Conservation (phyloP, 2,113 vertebrate species). For the Otis tarda region DNA sequence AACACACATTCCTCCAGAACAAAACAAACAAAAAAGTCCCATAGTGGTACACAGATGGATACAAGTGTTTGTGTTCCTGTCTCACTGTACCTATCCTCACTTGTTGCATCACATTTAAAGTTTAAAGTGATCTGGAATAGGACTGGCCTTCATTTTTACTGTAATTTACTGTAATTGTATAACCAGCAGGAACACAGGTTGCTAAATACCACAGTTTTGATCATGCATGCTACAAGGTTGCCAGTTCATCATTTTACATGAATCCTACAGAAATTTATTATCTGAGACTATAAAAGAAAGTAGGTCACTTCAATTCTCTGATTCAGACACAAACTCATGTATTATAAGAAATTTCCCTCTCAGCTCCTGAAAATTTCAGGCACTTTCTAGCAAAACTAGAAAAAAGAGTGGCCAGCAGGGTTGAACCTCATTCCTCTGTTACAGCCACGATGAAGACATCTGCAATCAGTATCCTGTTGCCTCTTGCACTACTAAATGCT, state of each 20-base stretch:
- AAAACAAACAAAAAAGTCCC: neutral
- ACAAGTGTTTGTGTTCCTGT: neutral
- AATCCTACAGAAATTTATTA: neutral
- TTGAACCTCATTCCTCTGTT: neutral
- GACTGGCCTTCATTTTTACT: neutral
- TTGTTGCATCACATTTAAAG: neutral
- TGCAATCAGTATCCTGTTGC: neutral
- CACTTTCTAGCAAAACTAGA: neutral
- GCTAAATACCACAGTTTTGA: neutral
- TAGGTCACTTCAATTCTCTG: neutral
- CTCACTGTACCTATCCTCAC: neutral
- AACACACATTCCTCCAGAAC: neutral
- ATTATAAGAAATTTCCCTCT: neutral
- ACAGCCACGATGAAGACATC: neutral
- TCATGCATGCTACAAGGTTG: neutral
- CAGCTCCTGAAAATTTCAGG: neutral
- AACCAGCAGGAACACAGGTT: neutral
- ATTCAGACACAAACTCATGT: neutral
- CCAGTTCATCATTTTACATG: neutral
- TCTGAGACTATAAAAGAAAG: neutral
- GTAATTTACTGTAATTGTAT: neutral
- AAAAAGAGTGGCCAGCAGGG: neutral
- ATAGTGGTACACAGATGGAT: neutral
- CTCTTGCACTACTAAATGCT: neutral
- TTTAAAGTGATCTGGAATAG: neutral